Base-by-base conservation (phyloP, 2,888 invertebrate species). In the Scaptomyza reducta region DNA sequence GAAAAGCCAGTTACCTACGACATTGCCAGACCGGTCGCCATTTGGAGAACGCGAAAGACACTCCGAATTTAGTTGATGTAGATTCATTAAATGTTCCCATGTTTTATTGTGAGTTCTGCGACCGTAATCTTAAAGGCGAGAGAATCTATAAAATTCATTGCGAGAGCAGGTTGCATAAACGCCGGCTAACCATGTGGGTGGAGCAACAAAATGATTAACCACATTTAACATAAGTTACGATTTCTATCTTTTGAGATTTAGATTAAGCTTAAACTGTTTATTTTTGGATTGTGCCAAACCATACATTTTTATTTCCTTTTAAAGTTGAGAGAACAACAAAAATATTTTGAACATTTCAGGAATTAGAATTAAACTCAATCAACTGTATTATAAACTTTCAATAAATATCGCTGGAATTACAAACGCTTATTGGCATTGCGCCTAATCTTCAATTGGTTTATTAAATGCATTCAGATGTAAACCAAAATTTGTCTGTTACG, bases 381-480 rank as follows among this genome's bases (percentile, higher is more conserved):
- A 9, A 16, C 13, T 33, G 33, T n/a, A n/a, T n/a, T n/a, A n/a
- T n/a, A n/a, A n/a, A n/a, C n/a, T 35, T 35, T 35, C 2, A 14
- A 14, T 35, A 14, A n/a, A 35, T 35, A 33, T 13, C 13, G 13
- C 13, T 33, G 33, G 1, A 31, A 31, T 3, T 10, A 10, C 1
- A 31, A 31, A 31, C 7, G 3, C 31, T 31, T 3, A 33, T 13
- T 13, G 5, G 22, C 2, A 22, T 22, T 22, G 3, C 3, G 22
- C 22, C 22, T 22, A 0, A 22, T 1, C 22, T 22, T 22, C 2
- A 35, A 47, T 53, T 56, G 64, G 6, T 13, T 61, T 14, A 11
- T n/a, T 65, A 83, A 80, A 77, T 79, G 80, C 77, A 77, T 57
- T 47, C 13, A 16, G 31, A 25, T 27, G 11, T 45, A 25, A 11